phyloP scores from a whole-genome alignment of 2,113 vertebrate genomes.

The Urocolius indicus region DNA sequence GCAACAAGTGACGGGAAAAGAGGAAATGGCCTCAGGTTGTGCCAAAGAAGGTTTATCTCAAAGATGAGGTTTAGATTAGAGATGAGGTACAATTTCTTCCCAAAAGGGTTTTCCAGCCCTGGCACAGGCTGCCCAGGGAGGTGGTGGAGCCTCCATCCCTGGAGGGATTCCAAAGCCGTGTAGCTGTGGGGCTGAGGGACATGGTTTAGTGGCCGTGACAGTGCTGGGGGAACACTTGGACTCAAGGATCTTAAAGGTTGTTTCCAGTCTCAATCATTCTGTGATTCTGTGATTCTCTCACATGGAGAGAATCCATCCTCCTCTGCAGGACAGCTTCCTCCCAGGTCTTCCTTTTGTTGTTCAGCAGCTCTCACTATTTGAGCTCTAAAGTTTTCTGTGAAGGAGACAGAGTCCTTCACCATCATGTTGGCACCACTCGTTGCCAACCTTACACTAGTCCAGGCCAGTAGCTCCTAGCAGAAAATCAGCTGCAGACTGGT shows the following conservation, averaged over 20 bases:
- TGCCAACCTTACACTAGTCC: background rate
- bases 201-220: background rate
- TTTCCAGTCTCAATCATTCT: background rate
- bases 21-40: no score
- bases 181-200: background rate
- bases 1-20: no score
- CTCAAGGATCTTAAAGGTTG: background rate
- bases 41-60: no score
- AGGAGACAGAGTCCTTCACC: background rate
- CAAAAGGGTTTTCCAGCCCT: no score
- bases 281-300: background rate
- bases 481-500: background rate
- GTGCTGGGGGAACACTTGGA: accelerated
- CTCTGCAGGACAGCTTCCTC: slow-evolving; percentile 73
- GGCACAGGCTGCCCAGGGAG: background rate
- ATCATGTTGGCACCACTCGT: background rate
- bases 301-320: slow-evolving; percentile 79
- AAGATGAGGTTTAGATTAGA: no score
- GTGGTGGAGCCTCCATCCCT: background rate
- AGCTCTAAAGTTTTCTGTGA: slow-evolving; percentile 76
- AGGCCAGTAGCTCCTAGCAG: background rate
- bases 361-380: slow-evolving; percentile 76
- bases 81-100: no score
- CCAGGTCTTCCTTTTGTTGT: slow-evolving; percentile 77
- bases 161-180: background rate